Conservation (phyloP, 2,888 invertebrate species). For the Pristionchus maxplancki region DNA sequence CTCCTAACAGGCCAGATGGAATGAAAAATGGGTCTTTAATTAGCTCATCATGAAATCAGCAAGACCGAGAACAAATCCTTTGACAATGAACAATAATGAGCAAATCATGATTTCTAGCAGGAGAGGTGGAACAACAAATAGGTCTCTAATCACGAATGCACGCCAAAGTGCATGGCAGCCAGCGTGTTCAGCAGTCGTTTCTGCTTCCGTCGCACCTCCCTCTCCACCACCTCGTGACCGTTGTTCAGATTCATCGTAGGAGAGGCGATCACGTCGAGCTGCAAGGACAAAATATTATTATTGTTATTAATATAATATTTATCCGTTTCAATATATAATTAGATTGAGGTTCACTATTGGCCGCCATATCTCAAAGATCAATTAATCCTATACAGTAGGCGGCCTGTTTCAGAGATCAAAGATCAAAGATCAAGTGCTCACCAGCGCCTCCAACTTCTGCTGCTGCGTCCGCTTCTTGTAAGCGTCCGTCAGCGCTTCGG, state of each 20-base stretch:
- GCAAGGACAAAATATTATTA: background rate
- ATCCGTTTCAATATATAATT: too few relatives aligned
- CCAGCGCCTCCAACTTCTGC: conserved; percentile 47
- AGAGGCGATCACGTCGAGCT: background rate
- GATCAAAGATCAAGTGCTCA: background rate
- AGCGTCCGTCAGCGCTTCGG: conserved; percentile 34
- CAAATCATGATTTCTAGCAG: too few relatives aligned
- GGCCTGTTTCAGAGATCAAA: background rate
- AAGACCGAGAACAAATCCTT: too few relatives aligned
- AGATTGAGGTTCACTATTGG: too few relatives aligned
- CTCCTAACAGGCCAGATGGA: too few relatives aligned
- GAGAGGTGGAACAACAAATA: too few relatives aligned
- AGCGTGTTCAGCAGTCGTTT: conserved; percentile 18
- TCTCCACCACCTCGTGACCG: background rate
- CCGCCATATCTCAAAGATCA: conserved; percentile 8
- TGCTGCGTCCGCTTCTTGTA: conserved; percentile 41
- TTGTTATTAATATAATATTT: background rate
- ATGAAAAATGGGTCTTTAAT: too few relatives aligned
- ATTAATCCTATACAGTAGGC: background rate
- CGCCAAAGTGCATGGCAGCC: background rate
- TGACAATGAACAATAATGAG: too few relatives aligned
- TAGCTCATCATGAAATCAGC: too few relatives aligned
- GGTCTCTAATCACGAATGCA: background rate
- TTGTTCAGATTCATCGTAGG: conserved; percentile 42
- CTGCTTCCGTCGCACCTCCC: conserved; percentile 42